These are phyloP conservation scores for Phrynocephalus versicolor DNA, from an alignment of 2,113 vertebrate genomes.

Conservation along the genomic window DNA sequence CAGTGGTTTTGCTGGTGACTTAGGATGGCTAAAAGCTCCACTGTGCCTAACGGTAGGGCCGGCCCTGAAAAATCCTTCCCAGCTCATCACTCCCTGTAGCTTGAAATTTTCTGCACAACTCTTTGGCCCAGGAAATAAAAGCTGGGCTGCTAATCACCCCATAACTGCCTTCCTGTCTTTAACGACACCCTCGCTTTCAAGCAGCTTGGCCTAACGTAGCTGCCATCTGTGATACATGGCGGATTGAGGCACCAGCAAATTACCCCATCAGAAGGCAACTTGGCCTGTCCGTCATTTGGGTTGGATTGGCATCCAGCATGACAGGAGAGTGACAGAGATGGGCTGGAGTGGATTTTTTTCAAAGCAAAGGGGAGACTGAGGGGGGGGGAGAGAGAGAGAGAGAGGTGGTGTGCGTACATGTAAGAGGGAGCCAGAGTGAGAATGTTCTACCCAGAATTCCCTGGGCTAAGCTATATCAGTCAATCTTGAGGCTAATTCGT, in stretches of 20 bases:
- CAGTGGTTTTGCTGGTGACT: no score
- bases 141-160: not conserved
- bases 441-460: constrained; percentile 81
- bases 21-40: no score
- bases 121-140: not conserved
- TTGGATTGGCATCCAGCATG: constrained; percentile 74
- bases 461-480: constrained; percentile 87
- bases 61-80: no score
- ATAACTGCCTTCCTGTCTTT: not conserved
- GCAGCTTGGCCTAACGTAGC: constrained; percentile 19
- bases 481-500: constrained; percentile 95
- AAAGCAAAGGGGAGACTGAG: not conserved
- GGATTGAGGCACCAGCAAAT: constrained; percentile 81
- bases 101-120: not conserved
- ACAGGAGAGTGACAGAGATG: constrained; percentile 84
- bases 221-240: constrained; percentile 72
- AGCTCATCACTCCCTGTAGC: not conserved
- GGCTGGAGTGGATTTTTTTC: constrained; percentile 49
- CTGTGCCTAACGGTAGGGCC: no score
- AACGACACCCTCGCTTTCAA: not conserved
- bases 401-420: not conserved
- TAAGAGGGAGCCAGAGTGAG: constrained; percentile 54
- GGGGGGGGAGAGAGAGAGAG: not conserved
- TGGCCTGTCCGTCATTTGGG: constrained; percentile 73
- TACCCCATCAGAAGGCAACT: constrained; percentile 81